Base-by-base conservation (phyloP, 2,113 vertebrate species). In the Axis porcinus region DNA sequence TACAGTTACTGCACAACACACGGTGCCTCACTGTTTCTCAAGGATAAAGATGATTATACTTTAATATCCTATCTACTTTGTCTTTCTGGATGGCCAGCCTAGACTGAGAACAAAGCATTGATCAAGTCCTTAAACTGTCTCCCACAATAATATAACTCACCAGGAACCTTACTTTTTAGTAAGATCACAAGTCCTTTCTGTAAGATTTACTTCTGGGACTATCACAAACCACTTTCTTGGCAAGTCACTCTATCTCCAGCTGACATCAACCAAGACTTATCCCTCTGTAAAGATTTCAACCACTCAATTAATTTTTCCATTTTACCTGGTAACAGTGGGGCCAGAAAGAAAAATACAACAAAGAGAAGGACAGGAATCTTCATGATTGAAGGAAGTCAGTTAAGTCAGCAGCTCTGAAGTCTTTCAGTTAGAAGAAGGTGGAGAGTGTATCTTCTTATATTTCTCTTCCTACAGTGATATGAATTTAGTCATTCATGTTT, bases 311-410 rank as follows among this genome's bases (percentile, higher is more conserved):
- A 89, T 5, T 54, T 89, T 76, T 94, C 45, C 36, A 67, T 36
- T 97, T 97, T 98, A 98, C 94, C 91, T 97, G 83, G 78, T 84
- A 55, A 13, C 52, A 94, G 23, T 43, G 30, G 17, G 12, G 19
- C 12, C 93, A 94, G 70, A 86, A 97, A 89, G 36, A 92, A 95
- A 95, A 97, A 45, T 28, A 92, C 78, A 87, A 81, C 7, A 45
- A 94, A 55, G 33, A 97, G n/a, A 86, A 96, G 4, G 62, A 82
- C 28, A 17, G 4, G 16, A 45, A 60, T 91, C 57, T 94, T 98
- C 91, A 96, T 93, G 55, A 40, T 16, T 60, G 83, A 86, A 92
- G 50, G 54, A 13, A 85, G 23, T 62, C 40, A 57, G 13, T 60
- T 21, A 74, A 58, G 30, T 33, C 54, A 40, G 36, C 4, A 85